Percentiles rank a stretch among this genome's conserved stretches.
Conservation (phyloP, 2,888 invertebrate genomes). For the Balanococcus diminutus region DNA sequence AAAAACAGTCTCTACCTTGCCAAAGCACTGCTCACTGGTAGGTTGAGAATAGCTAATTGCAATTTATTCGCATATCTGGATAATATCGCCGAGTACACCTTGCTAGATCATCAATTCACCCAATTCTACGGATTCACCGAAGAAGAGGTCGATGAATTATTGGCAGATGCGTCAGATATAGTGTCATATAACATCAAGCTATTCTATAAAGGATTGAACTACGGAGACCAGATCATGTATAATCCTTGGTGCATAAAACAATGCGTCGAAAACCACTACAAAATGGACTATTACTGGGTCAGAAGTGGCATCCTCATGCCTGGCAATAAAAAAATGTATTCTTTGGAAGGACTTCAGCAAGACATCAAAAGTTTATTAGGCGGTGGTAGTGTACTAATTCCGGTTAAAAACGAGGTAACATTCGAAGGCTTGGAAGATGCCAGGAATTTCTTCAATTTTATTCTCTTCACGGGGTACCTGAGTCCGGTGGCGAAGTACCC, state of each 20-base stretch:
- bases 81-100: neutral
- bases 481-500: neutral
- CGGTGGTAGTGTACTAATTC: neutral
- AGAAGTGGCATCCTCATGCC: neutral
- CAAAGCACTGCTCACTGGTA: neutral
- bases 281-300: neutral
- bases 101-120: neutral
- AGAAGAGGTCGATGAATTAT: neutral
- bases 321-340: neutral
- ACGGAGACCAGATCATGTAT: neutral
- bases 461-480: neutral
- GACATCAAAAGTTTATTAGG: neutral
- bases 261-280: neutral
- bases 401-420: neutral
- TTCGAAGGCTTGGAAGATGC: neutral
- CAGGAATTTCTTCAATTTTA: neutral
- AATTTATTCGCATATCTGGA: neutral
- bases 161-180: neutral
- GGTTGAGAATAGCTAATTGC: neutral
- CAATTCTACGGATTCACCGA: neutral
- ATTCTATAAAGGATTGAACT: neutral
- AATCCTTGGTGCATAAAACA: neutral
- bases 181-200: neutral
- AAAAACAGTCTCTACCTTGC: neutral
- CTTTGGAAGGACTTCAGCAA: neutral